These are phyloP conservation scores for Aproaerema taeniolella DNA, from an alignment of 2,888 invertebrate genomes.

Conservation along the genomic window DNA sequence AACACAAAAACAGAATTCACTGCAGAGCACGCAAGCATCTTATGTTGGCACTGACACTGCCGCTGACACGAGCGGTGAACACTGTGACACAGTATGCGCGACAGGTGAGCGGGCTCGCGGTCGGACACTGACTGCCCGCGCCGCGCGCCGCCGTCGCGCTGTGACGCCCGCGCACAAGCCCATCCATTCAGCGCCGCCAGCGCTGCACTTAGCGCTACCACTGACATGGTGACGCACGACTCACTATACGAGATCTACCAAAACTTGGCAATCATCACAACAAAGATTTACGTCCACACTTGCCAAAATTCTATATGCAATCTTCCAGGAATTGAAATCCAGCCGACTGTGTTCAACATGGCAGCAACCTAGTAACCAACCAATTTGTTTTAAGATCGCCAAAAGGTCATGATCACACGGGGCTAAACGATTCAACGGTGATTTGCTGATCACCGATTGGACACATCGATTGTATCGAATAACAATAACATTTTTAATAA, in stretches of 20 bases:
- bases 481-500: too few relatives aligned
- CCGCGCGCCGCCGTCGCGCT: slow-evolving; percentile 23
- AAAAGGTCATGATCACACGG: slow-evolving; percentile 11
- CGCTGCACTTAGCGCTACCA: slow-evolving; percentile 13
- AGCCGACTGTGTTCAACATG: slow-evolving; percentile 17
- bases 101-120: slow-evolving; percentile 52
- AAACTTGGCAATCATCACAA: slow-evolving; percentile 45
- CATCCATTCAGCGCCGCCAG: slow-evolving; percentile 20
- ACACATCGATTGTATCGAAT: background rate
- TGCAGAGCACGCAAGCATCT: slow-evolving; percentile 64
- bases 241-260: slow-evolving; percentile 27
- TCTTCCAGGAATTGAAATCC: slow-evolving; percentile 32
- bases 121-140: slow-evolving; percentile 46
- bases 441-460: slow-evolving; percentile 6
- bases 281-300: too few relatives aligned
- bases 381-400: slow-evolving; percentile 3
- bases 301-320: too few relatives aligned
- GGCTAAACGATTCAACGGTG: slow-evolving; percentile 2
- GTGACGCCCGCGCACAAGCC: slow-evolving; percentile 18
- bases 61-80: slow-evolving; percentile 29
- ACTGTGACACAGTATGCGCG: slow-evolving; percentile 39
- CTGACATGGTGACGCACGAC: slow-evolving; percentile 31
- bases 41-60: slow-evolving; percentile 54
- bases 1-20: slow-evolving; percentile 62
- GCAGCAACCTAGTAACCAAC: background rate